Evolutionary conservation across 2,797 vertebrate species (phyloP).

Genomic region (Hypotaenidia okinawae): DNA sequence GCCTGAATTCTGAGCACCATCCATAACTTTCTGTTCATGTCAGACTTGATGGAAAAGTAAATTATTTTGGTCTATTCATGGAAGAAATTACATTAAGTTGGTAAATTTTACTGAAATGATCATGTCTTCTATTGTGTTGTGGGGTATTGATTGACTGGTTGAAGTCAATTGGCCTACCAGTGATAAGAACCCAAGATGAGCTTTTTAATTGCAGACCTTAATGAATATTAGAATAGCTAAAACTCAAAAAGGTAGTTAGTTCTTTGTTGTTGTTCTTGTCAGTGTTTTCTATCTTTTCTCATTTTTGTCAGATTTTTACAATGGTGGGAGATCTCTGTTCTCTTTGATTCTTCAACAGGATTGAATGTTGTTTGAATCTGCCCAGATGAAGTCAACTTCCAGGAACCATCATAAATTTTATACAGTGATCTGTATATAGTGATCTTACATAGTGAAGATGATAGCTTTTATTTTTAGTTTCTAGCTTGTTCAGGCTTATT

Average conservation of each 20-base stretch:
- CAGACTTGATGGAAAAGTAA: background rate
- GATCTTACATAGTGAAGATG: background rate
- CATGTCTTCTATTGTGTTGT: background rate
- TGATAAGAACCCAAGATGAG: background rate
- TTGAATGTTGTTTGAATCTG: background rate
- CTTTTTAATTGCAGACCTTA: background rate
- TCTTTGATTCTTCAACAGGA: background rate
- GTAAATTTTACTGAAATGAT: background rate
- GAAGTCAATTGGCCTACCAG: background rate
- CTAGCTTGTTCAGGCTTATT: background rate
- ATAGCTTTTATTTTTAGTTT: background rate
- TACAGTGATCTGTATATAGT: background rate
- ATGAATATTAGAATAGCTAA: background rate
- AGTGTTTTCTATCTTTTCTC: background rate
- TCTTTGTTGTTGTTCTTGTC: background rate
- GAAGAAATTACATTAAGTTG: background rate
- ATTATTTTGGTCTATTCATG: background rate
- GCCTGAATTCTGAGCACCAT: background rate
- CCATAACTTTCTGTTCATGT: background rate
- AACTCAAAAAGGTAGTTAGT: background rate
- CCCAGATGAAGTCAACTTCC: background rate
- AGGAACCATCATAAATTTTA: background rate
- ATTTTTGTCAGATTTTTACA: background rate
- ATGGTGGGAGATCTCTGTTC: background rate
- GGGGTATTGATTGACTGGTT: background rate